Evolutionary conservation across 2,888 invertebrate species (phyloP).

Genomic region (Andrena minutula): DNA sequence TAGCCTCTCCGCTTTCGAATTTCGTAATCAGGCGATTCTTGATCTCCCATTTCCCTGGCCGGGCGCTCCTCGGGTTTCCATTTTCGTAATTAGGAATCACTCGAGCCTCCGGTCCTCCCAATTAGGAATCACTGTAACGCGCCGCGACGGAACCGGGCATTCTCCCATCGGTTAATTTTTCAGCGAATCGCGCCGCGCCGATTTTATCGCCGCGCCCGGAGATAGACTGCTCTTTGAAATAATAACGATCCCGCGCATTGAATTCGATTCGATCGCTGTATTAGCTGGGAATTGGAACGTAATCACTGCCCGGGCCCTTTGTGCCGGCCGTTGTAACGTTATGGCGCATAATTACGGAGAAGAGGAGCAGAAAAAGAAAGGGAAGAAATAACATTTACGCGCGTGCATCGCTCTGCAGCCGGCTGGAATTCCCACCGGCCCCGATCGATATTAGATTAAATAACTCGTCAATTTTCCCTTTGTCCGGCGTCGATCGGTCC

Average conservation of each 20-base stretch:
- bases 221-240: constrained; percentile 55
- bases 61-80: neutral
- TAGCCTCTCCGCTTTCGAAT: neutral
- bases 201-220: constrained; percentile 51
- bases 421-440: constrained; percentile 21
- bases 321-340: constrained; percentile 18
- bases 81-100: constrained; percentile 7
- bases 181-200: constrained; percentile 15
- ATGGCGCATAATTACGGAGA: constrained; percentile 42
- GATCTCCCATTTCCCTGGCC: neutral
- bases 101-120: neutral
- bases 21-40: too few relatives aligned
- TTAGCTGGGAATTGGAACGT: constrained; percentile 61
- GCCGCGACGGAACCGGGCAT: neutral
- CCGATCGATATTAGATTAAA: constrained; percentile 56
- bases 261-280: constrained; percentile 55
- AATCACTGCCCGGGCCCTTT: constrained; percentile 41
- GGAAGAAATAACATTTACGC: constrained; percentile 41
- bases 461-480: constrained; percentile 57
- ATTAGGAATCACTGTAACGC: neutral
- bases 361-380: neutral
- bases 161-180: neutral
- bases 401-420: constrained; percentile 22
- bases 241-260: constrained; percentile 57
- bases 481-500: constrained; percentile 38